phyloP scores from a whole-genome alignment of 2,113 vertebrate genomes.

The Malurus elegans region DNA sequence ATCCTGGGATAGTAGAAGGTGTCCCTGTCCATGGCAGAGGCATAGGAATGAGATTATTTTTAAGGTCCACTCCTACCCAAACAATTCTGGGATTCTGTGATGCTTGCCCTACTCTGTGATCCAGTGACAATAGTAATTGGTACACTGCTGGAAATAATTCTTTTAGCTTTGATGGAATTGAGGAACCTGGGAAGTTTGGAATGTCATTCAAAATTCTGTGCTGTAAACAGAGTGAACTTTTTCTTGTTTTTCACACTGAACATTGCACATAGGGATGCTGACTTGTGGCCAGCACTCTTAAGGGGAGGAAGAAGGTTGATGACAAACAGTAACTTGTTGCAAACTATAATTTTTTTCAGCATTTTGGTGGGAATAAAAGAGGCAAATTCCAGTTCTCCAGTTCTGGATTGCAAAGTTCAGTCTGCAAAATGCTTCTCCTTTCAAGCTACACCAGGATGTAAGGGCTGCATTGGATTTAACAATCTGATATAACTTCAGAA shows the following conservation, averaged over 20 bases:
- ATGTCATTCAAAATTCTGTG: neutral
- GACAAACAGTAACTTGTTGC: neutral
- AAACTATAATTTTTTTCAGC: neutral
- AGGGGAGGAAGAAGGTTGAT: neutral
- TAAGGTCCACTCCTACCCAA: neutral
- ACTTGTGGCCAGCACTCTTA: neutral
- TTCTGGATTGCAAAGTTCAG: no score
- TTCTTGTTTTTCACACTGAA: neutral
- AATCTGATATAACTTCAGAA: neutral
- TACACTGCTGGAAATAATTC: neutral
- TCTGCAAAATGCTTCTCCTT: neutral
- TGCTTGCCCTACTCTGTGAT: neutral
- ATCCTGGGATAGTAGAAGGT: rapidly evolving
- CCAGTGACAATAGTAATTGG: neutral
- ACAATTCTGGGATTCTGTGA: neutral
- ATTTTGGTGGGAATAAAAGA: neutral
- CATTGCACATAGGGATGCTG: neutral
- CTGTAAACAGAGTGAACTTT: neutral
- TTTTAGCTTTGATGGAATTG: neutral
- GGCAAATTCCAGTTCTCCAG: neutral
- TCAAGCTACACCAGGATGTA: neutral
- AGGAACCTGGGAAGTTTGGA: neutral
- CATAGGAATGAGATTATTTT: neutral
- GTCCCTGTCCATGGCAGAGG: neutral
- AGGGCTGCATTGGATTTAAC: neutral